These are phyloP conservation scores for Anthoptus insignis DNA, from an alignment of 2,888 invertebrate genomes.

Conservation along the genomic window DNA sequence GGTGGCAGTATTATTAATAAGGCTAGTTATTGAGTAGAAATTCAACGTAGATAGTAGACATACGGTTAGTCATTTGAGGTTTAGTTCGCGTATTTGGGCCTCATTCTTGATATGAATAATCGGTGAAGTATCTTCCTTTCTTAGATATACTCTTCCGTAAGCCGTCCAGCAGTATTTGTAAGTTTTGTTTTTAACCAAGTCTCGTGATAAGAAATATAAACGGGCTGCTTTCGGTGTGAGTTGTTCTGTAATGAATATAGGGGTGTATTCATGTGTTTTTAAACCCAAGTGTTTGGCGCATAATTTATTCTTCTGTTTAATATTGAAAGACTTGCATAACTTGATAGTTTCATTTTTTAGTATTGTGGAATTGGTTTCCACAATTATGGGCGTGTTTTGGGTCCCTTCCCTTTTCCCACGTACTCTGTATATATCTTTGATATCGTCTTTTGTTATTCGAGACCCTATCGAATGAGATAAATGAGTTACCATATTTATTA, in stretches of 20 bases:
- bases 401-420: conserved; percentile 23
- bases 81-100: not conserved
- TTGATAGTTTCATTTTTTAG: conserved; percentile 41
- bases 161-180: not conserved
- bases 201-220: not conserved
- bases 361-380: conserved; percentile 45
- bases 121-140: not conserved
- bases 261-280: not conserved
- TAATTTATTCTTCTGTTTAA: not conserved
- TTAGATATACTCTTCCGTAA: not conserved
- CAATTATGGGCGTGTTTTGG: conserved; percentile 40
- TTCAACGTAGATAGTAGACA: not conserved
- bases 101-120: not conserved
- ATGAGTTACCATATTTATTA: conserved; percentile 34
- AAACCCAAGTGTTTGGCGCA: not conserved
- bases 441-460: conserved; percentile 20
- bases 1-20: too few species aligned
- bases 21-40: not conserved
- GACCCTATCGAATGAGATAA: conserved; percentile 35
- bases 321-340: conserved; percentile 33
- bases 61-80: not conserved
- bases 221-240: not conserved
- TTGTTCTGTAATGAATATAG: not conserved
- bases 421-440: conserved; percentile 45
- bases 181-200: not conserved